These are phyloP conservation scores for Bettongia penicillata DNA, from an alignment of 2,113 vertebrate genomes.

Conservation along the genomic window DNA sequence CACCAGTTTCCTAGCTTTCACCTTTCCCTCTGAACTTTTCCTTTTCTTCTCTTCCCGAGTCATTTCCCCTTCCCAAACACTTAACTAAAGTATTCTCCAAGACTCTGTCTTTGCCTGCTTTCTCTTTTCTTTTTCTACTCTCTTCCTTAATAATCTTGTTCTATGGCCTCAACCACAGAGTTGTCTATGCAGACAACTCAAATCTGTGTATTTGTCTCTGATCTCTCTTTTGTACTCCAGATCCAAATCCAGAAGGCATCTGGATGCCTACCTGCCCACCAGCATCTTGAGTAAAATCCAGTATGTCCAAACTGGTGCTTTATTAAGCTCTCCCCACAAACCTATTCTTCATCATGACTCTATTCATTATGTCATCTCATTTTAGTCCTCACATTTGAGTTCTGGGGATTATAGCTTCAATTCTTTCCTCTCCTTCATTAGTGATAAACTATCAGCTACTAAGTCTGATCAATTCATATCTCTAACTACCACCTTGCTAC, in stretches of 20 bases:
- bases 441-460: not conserved
- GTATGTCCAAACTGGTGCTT: not conserved
- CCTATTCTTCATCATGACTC: not conserved
- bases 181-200: not conserved
- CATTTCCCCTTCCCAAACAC: not conserved
- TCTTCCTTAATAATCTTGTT: not conserved
- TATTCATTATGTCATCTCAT: not conserved
- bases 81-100: not conserved
- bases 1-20: not conserved
- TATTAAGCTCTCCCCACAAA: not conserved
- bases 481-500: not conserved
- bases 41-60: not conserved
- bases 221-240: not conserved
- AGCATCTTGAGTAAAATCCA: not conserved
- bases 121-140: not conserved
- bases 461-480: not conserved
- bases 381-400: not conserved
- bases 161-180: not conserved
- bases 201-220: not conserved
- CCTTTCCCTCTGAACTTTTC: not conserved
- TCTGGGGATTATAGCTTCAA: not conserved
- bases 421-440: not conserved
- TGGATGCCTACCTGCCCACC: no score
- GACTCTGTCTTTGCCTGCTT: not conserved
- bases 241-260: not conserved